Conservation (phyloP, 2,888 invertebrate genomes). For the Aleiodes alternator region DNA sequence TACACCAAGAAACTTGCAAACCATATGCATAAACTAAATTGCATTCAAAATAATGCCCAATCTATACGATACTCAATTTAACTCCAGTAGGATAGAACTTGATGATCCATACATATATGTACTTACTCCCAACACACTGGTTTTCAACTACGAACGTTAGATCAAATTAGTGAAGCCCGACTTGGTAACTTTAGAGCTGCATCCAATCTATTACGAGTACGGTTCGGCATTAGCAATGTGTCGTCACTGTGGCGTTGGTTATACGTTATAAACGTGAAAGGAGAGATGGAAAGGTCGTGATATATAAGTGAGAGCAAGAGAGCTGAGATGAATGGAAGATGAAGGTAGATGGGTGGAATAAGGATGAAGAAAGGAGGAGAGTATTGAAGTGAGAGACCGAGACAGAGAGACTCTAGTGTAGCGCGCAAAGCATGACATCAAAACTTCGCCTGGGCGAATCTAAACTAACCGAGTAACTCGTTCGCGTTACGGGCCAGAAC, state of each 20-base stretch:
- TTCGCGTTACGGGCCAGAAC: constrained; percentile 58
- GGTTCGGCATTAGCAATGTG: constrained; percentile 71
- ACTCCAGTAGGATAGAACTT: constrained; percentile 27
- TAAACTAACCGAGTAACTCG: constrained; percentile 72
- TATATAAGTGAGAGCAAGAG: constrained; percentile 49
- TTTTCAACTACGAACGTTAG: constrained; percentile 25
- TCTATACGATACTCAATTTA: constrained; percentile 36
- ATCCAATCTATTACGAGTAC: constrained; percentile 70
- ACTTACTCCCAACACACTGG: constrained; percentile 26
- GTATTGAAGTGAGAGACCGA: constrained; percentile 21
- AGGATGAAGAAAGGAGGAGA: constrained; percentile 40
- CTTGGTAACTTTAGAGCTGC: constrained; percentile 48
- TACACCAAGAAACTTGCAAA: constrained; percentile 12
- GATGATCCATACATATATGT: constrained; percentile 34
- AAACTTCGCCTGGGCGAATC: constrained; percentile 70
- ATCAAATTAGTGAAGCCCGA: constrained; percentile 32
- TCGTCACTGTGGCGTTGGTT: constrained; percentile 55
- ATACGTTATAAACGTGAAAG: constrained; percentile 18
- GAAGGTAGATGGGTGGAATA: constrained; percentile 38
- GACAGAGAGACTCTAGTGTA: constrained; percentile 45
- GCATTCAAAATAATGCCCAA: constrained; percentile 33
- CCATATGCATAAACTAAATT: constrained; percentile 30
- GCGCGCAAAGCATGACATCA: constrained; percentile 65
- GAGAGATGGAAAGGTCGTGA: constrained; percentile 50
- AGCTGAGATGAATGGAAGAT: constrained; percentile 46